Evolutionary conservation across 2,797 vertebrate genomes (phyloP), one percentile per base, ranked within the genome.

Genomic region (Arctocebus calabarensis): DNA sequence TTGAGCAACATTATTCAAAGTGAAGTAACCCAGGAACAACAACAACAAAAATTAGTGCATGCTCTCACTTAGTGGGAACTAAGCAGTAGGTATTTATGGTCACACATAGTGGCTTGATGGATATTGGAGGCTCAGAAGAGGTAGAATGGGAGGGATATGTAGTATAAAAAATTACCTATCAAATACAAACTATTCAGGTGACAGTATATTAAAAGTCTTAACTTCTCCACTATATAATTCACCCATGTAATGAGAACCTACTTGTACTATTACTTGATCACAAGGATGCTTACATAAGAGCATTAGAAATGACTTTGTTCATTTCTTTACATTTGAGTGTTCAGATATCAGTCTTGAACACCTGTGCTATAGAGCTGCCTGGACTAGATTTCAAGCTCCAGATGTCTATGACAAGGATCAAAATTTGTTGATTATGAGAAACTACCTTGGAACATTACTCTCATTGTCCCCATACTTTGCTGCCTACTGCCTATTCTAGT

Each of bases 351-450:
- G 4, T 70, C 74, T 82, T 89, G 45, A 43, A 74, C 74, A 4
- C 71, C 27, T 94, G n/a, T 78, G 3, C 48, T 68, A 20, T 70
- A 20, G 5, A 78, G 43, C 25, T 74, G 25, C 29, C 37, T 84
- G 9, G 19, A 84, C 43, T 29, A 90, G 29, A 70, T 84, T 45
- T 96, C 14, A 84, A 90, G 20, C 23, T 57, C 48, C n/a, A 86
- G 7, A 40, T 90, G 92, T 88, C 48, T 73, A 78, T 62, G 16
- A 57, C 68, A 94, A 62, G 70, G 43, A 94, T 85, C 78, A 95
- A 48, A 64, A n/a, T 91, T 59, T 79, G 16, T 43, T 88, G 55
- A 88, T 74, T 57, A 93, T 73, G 57, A 90, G 62, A 37, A 88
- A 1, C 16, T 77, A 90, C 8, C 40, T 74, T 82, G 77, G 32